Base-by-base conservation (phyloP, 2,888 invertebrate species). In the Agrenia bidenticulata region DNA sequence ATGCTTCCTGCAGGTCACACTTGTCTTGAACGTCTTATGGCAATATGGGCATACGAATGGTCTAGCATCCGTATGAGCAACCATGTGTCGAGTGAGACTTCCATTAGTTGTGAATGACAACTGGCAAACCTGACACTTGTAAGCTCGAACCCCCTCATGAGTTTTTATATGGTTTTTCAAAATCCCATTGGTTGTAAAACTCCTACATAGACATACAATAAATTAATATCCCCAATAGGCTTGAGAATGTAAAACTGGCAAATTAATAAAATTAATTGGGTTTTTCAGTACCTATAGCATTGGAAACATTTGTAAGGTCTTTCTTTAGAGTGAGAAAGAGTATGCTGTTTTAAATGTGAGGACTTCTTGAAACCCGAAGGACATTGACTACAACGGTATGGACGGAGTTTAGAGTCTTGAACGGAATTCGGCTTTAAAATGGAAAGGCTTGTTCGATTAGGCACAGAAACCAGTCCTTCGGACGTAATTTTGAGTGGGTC, bases 1-100 rank as follows among this genome's bases (percentile, higher is more conserved):
- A 76, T 88, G 88, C 72, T 85, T 86, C 73, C 85, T 82, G 77
- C 87, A 87, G 76, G 85, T 83, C 21, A 84, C 82, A 15, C 82
- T 32, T 32, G 84, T 83, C 78, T 85, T 86, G 78, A 85, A 87
- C 9, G 81, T 81, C 75, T 84, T 84, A 68, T 81, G 81, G 77
- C 86, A 87, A 77, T 85, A 85, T 0, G 85, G 85, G 77, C 87
- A 87, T 79, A 83, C 80, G 76, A 81, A 85, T 1, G 84, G 84
- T 60, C 82, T 80, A 45, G 78, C 78, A 60, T 79, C 80, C 21
- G 80, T 79, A 74, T 82, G 82, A n/a, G 80, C 81, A 1, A 80
- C 80, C 80, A 81, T 80, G 77, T 84, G 84, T 11, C 84, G 78
- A 69, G 82, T 81, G 41, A 84, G 77, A 72, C 84, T 84, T 26